Conservation (phyloP, 2,113 vertebrate genomes). For the Callorhinus ursinus region DNA sequence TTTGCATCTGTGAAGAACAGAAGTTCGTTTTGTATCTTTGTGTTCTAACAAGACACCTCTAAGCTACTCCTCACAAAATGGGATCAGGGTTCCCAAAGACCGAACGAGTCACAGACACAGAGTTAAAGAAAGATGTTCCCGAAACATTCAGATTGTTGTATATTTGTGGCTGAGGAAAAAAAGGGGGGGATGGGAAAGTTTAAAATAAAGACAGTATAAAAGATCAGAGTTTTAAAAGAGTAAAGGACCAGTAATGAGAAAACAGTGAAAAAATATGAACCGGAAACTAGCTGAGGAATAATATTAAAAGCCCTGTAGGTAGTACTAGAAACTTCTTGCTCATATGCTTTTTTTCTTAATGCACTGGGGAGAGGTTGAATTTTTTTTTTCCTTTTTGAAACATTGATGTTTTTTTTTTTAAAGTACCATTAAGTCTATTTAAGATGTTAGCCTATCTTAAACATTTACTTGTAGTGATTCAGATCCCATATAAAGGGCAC, state of each 20-base stretch:
- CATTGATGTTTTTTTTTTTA: neutral
- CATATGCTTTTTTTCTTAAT: neutral
- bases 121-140: neutral
- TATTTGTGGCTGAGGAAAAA: neutral
- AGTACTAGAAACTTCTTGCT: neutral
- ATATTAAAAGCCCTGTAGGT: neutral
- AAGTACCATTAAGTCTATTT: neutral
- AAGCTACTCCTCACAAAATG: neutral
- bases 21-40: neutral
- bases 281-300: neutral
- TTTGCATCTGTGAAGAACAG: neutral
- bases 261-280: neutral
- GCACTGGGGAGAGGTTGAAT: neutral
- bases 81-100: too few relatives aligned
- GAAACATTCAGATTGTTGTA: neutral
- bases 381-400: conserved; percentile 6
- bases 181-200: neutral
- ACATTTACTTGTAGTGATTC: neutral
- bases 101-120: fast-evolving
- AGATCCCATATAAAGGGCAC: neutral
- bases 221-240: neutral
- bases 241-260: neutral
- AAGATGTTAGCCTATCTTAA: neutral
- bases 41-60: neutral
- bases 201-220: neutral